These are phyloP conservation scores for Zootermopsis nevadensis DNA, from an alignment of 2,888 invertebrate species.

Conservation along the genomic window DNA sequence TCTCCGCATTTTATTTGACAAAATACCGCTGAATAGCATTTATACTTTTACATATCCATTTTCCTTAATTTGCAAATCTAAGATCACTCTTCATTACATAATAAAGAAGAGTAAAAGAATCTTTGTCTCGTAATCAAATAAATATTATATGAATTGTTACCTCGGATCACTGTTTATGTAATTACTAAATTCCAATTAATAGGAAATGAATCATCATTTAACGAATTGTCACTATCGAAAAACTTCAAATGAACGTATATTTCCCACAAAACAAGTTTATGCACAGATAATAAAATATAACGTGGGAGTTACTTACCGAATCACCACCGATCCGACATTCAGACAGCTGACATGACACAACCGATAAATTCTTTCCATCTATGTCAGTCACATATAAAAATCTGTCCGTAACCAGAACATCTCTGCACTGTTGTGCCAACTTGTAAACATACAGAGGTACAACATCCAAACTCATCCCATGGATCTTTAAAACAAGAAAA, in stretches of 20 bases:
- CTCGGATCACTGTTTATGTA: too few species aligned
- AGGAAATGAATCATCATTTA: neutral
- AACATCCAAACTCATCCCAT: constrained; percentile 74
- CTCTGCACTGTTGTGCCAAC: constrained; percentile 71
- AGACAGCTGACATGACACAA: constrained; percentile 70
- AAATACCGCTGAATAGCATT: too few species aligned
- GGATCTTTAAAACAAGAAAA: constrained; percentile 67
- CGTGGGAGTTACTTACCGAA: constrained; percentile 59
- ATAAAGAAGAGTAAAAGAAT: too few species aligned
- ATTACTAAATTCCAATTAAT: too few species aligned
- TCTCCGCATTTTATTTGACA: too few species aligned
- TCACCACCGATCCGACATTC: constrained; percentile 68
- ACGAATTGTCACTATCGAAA: neutral
- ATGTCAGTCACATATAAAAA: constrained; percentile 73
- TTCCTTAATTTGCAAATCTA: too few species aligned
- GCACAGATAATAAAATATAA: neutral
- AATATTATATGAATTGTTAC: too few species aligned
- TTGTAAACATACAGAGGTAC: constrained; percentile 77
- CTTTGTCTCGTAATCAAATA: too few species aligned
- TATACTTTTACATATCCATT: too few species aligned
- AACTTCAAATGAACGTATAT: too few species aligned
- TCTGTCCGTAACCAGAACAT: constrained; percentile 74
- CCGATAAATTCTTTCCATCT: constrained; percentile 63
- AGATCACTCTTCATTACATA: too few species aligned
- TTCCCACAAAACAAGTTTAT: neutral